Percentiles rank a stretch among this genome's conserved stretches.
phyloP scores from a whole-genome alignment of 2,797 vertebrate genomes.

The Tenualosa ilisha region DNA sequence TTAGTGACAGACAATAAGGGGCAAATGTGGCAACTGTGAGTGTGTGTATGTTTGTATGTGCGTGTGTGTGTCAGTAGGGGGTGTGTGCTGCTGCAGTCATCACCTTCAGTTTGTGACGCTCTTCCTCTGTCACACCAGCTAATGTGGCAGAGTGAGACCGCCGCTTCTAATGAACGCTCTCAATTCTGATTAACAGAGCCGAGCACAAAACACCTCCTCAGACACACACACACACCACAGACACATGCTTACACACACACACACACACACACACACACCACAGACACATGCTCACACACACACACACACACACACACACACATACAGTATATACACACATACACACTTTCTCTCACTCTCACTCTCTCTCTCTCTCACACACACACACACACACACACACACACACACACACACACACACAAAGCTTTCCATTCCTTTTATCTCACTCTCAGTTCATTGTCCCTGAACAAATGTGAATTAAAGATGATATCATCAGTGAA shows the following conservation, averaged over 20 bases:
- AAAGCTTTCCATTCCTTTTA: neutral
- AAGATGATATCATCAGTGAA: neutral
- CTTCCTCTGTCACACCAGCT: conserved; percentile 27
- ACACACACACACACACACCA: conserved; percentile 22
- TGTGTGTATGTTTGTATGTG: conserved; percentile 47
- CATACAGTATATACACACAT: conserved; percentile 11
- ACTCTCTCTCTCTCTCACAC: conserved; percentile 24
- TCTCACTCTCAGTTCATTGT: neutral
- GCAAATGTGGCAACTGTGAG: conserved; percentile 46
- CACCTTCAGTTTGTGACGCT: conserved; percentile 3
- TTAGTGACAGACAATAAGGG: conserved; percentile 68
- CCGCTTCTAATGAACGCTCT: conserved; percentile 50
- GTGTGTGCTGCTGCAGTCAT: neutral
- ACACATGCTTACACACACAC: conserved; percentile 44
- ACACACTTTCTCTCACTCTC: neutral
- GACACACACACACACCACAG: conserved; percentile 48
- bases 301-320: too few relatives aligned
- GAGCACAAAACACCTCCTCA: conserved; percentile 43
- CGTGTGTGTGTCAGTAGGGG: neutral
- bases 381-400: conserved; percentile 26
- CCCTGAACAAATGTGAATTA: conserved; percentile 5
- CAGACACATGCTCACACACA: conserved; percentile 46
- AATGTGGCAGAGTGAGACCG: conserved; percentile 30
- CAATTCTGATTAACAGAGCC: conserved; percentile 49
- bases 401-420: neutral